A percentile compares a stretch with the other conserved stretches of the same genome.
phyloP scores from a whole-genome alignment of 2,113 vertebrate genomes.

The Cygnus buccinator region DNA sequence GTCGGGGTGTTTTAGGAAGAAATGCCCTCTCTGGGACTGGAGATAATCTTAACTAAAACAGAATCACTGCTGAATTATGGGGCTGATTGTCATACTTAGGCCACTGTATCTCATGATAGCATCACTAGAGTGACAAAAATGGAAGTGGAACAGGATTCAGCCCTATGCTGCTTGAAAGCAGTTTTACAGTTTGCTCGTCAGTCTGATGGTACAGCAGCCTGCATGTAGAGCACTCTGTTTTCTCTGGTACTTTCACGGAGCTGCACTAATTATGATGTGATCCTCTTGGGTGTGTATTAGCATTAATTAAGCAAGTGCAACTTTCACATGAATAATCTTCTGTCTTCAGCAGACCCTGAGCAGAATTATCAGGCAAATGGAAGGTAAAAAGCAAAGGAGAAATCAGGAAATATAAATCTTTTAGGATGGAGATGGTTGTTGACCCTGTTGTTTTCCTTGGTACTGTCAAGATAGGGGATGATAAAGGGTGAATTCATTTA shows the following conservation, averaged over 20 bases:
- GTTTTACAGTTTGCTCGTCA: constrained; percentile 7
- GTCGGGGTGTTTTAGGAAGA: not conserved
- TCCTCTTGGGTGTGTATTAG: constrained; percentile 25
- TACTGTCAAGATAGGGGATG: not conserved
- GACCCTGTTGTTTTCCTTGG: not conserved
- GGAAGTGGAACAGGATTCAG: not conserved
- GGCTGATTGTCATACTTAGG: not conserved
- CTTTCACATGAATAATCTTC: constrained; percentile 36
- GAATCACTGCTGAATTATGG: not conserved
- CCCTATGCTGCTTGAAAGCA: not conserved
- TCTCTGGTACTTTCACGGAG: not conserved
- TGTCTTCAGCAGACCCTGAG: constrained; percentile 6
- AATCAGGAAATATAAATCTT: not conserved
- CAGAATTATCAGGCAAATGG: not conserved
- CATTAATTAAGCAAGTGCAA: constrained; percentile 48
- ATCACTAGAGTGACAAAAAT: not conserved
- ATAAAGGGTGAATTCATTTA: constrained; percentile 12
- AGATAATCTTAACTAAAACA: not conserved
- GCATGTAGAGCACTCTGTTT: not conserved
- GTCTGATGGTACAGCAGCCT: not conserved
- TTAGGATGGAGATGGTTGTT: not conserved
- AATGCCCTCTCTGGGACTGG: not conserved
- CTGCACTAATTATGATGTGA: constrained; percentile 18
- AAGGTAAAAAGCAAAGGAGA: constrained; percentile 5
- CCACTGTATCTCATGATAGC: not conserved